Evolutionary conservation across 2,113 vertebrate species (phyloP), one percentile per base, ranked within the genome.

Genomic region (Ptychochromis oligacanthus): DNA sequence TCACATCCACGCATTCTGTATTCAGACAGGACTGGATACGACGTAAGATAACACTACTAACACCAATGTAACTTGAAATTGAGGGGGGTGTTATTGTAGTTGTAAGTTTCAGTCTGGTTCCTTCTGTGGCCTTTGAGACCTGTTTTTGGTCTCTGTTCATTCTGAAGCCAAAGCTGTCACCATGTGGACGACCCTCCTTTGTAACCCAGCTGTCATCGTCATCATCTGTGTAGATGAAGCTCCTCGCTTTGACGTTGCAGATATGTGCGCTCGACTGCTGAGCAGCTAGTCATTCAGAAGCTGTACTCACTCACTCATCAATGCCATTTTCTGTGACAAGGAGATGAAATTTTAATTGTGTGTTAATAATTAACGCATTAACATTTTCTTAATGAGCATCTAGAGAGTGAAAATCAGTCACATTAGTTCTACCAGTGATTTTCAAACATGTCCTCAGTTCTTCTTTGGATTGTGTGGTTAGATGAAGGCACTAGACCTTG

Each of bases 1-100:
- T 74, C 97, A 99, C 93, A 84, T 87, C 55, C 91, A 98, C 0
- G 98, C 97, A 0, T 93, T 87, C 87, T 94, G 92, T 6, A 83
- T 46, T 1, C 75, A 85, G 4, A 65, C 34, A 0, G 93, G 90
- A 9, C 87, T 92, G 14, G 7, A 61, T 0, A 86, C 77, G 1
- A 67, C 0, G 93, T 94, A 65, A 87, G 90, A 58, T 17, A 40
- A 26, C 5, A 12, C 78, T 8, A 4, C 15, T 13, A 1, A 28
- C 18, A 52, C 28, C 8, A 24, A 6, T 43, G 26, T 26, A 49
- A 49, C 31, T 70, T 54, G 24, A 49, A 18, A 15, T 15, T 67
- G 22, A 49, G 40, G 26, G 15, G 36, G 36, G 5, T 36, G 5
- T 17, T 52, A 49, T 1, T 17, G 5, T 18, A 46, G 15, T 67